These are phyloP conservation scores for Enteromius anoplus DNA, from an alignment of 2,797 vertebrate genomes.

Conservation along the genomic window DNA sequence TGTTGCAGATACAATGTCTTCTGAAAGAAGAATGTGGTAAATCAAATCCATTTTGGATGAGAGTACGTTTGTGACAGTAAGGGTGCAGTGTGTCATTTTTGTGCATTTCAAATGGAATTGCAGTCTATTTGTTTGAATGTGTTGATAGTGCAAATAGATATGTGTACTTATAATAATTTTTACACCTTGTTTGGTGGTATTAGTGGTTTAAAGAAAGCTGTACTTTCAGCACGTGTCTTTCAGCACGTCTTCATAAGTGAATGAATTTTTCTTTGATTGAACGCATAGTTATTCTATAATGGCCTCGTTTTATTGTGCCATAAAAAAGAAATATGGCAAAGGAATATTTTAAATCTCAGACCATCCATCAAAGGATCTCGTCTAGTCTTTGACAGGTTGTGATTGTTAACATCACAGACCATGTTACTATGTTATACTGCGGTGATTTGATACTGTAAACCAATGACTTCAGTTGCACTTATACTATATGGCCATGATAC, in stretches of 20 bases:
- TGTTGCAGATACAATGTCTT: neutral
- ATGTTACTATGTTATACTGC: neutral
- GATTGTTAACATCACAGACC: neutral
- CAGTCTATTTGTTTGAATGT: neutral
- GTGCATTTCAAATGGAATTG: neutral
- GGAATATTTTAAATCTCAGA: conserved; percentile 32
- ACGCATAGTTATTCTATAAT: conserved; percentile 34
- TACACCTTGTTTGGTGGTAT: neutral
- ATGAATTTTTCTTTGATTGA: conserved; percentile 27
- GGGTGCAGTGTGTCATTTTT: neutral
- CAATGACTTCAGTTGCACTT: neutral
- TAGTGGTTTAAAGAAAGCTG: neutral
- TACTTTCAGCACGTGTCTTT: neutral
- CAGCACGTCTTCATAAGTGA: neutral
- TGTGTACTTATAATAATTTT: neutral
- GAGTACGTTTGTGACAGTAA: conserved; percentile 51
- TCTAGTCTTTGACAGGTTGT: neutral
- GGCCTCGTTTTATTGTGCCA: conserved; percentile 14
- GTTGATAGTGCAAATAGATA: neutral
- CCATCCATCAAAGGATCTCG: neutral
- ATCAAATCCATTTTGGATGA: neutral
- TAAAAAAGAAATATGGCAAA: conserved; percentile 41
- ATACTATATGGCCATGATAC: neutral
- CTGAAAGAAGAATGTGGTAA: neutral
- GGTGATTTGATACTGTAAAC: neutral